These are phyloP conservation scores for Momotus momota DNA, from an alignment of 2,797 vertebrate species.

Conservation along the genomic window DNA sequence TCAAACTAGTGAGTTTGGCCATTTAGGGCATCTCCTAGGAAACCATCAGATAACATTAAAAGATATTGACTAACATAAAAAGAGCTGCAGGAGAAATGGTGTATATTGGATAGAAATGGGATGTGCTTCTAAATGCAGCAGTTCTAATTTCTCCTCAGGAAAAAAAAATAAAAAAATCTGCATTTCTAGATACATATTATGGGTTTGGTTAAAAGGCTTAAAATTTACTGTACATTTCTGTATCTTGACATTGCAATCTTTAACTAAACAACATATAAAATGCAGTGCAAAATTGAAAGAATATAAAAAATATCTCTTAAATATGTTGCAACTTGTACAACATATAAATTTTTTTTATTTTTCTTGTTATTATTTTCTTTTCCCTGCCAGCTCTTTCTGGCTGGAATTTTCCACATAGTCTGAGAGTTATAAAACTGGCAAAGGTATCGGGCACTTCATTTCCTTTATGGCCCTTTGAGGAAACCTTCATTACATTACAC, in stretches of 20 bases:
- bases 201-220: slow-evolving; percentile 6
- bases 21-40: slow-evolving; percentile 84
- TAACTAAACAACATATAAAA: slow-evolving; percentile 12
- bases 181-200: not conserved
- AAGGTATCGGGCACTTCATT: slow-evolving; percentile 14
- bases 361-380: not conserved
- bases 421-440: slow-evolving; percentile 9
- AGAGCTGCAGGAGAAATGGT: slow-evolving; percentile 70
- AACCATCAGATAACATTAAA: slow-evolving; percentile 81
- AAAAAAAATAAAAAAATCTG: not conserved
- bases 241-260: not conserved
- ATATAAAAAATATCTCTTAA: not conserved
- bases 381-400: not conserved
- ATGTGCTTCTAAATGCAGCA: slow-evolving; percentile 52
- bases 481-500: not conserved
- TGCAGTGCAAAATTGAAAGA: not conserved
- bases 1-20: slow-evolving; percentile 72
- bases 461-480: not conserved
- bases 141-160: slow-evolving; percentile 42
- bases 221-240: not conserved
- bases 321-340: not conserved
- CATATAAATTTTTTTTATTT: not conserved
- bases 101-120: slow-evolving; percentile 65
- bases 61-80: slow-evolving; percentile 81
- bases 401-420: slow-evolving; percentile 13